Evolutionary conservation across 2,797 vertebrate species (phyloP).

Genomic region (Tokudaia muenninki): DNA sequence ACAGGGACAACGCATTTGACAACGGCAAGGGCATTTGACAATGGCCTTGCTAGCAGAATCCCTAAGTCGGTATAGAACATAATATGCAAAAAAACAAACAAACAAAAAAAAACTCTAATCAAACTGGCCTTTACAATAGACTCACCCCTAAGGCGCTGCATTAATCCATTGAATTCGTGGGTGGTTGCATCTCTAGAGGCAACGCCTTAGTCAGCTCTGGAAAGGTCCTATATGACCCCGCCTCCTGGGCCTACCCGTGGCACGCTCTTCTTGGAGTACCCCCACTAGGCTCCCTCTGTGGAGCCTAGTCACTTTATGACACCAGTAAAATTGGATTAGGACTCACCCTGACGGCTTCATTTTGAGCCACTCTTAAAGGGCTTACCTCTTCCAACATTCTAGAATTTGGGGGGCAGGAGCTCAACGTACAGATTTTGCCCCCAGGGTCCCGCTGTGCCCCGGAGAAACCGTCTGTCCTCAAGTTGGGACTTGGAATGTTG

Average conservation of each 20-base stretch:
- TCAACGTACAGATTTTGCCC: background rate
- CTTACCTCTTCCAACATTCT: background rate
- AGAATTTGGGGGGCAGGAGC: background rate
- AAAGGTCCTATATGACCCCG: background rate
- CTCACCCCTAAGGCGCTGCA: too few species aligned
- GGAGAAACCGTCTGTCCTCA: background rate
- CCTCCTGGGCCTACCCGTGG: background rate
- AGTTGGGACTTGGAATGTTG: background rate
- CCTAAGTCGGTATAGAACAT: too few species aligned
- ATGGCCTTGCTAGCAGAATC: background rate
- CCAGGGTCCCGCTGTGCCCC: background rate
- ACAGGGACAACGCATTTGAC: background rate
- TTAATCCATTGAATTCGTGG: background rate
- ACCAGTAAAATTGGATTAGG: background rate
- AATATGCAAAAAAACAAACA: background rate
- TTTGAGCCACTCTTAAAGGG: background rate
- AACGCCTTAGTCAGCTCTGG: background rate
- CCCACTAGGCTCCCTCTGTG: background rate
- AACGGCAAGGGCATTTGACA: too few species aligned
- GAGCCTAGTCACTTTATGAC: background rate
- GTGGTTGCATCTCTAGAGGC: background rate
- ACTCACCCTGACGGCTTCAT: background rate
- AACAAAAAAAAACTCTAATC: background rate
- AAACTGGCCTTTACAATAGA: background rate
- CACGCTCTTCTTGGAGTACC: background rate